phyloP scores from a whole-genome alignment of 2,888 invertebrate species.

The Leucania comma region DNA sequence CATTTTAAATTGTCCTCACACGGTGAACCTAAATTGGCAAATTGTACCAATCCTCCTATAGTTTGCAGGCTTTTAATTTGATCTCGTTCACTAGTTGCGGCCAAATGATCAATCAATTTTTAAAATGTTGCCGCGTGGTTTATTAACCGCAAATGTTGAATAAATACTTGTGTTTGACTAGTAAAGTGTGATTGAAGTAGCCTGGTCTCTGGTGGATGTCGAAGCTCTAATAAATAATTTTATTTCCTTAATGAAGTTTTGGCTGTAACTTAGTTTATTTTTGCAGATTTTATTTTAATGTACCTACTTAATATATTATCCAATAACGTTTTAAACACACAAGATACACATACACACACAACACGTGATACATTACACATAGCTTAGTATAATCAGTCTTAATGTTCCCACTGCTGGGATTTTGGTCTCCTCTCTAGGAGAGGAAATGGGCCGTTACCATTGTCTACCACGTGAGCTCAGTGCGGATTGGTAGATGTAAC shows the following conservation, averaged over 20 bases:
- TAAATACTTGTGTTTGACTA: conserved; percentile 46
- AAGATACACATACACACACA: too few species aligned
- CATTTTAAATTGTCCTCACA: conserved; percentile 70
- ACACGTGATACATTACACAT: too few species aligned
- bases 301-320: too few species aligned
- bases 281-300: neutral
- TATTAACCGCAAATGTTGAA: conserved; percentile 45
- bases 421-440: too few species aligned
- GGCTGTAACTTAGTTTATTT: neutral
- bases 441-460: too few species aligned
- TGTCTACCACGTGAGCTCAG: too few species aligned
- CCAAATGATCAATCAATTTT: conserved; percentile 56
- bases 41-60: conserved; percentile 53
- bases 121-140: conserved; percentile 41
- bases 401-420: too few species aligned
- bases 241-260: conserved; percentile 1
- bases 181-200: conserved; percentile 14
- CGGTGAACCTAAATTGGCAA: conserved; percentile 59
- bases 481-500: too few species aligned
- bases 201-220: neutral
- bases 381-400: too few species aligned
- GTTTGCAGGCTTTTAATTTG: conserved; percentile 48
- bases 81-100: conserved; percentile 46
- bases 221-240: conserved; percentile 1
- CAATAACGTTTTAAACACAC: neutral